Evolutionary conservation across 30 jellyfish, hydroid and myxozoan genomes (phyloP), one percentile per base, ranked within the genome.

Genomic region (Phacellophora camtschatica): DNA sequence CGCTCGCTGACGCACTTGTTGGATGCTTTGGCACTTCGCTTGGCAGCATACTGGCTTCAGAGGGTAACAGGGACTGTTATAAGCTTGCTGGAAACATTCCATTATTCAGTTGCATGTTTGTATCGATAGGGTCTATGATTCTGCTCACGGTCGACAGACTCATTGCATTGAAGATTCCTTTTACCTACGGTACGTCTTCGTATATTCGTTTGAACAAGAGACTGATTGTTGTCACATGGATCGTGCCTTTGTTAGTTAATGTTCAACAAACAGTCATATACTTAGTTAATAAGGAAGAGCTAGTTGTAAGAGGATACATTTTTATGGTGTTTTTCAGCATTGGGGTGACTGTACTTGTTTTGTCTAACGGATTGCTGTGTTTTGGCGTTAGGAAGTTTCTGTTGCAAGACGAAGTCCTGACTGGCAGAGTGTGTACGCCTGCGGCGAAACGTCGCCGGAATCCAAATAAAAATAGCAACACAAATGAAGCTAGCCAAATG

Each of bases 51-150:
- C 68, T 71, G 19, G 36, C 30, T 9, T 8, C 2, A 0, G 28
- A 20, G 2, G 29, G 70, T 39, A 31, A 70, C 23, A 24, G 29
- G 24, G 37, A 1, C n/a, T 35, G 31, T 28, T 71, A 71, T 39
- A 71, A 46, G 30, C 84, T 71, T 16, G 84, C 84, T 0, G 84
- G 84, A 29, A 71, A 71, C 43, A 28, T 71, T n/a, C 84, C 84
- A 0, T 61, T 71, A 15, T 71, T 71, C 29, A 41, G 84, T 37
- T 71, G 71, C 1, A 71, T 71, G 84, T 71, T 71, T 20, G 84
- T 71, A 28, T 71, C 84, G 41, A 30, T 71, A 7, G 55, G 64
- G 7, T 71, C 84, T 28, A 46, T 71, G 11, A 25, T 71, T 11
- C 19, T 71, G 28, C 84, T 71, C 33, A 71, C 84, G 20, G 84